phyloP scores from a whole-genome alignment of 2,113 vertebrate genomes.

The Geococcyx californianus region DNA sequence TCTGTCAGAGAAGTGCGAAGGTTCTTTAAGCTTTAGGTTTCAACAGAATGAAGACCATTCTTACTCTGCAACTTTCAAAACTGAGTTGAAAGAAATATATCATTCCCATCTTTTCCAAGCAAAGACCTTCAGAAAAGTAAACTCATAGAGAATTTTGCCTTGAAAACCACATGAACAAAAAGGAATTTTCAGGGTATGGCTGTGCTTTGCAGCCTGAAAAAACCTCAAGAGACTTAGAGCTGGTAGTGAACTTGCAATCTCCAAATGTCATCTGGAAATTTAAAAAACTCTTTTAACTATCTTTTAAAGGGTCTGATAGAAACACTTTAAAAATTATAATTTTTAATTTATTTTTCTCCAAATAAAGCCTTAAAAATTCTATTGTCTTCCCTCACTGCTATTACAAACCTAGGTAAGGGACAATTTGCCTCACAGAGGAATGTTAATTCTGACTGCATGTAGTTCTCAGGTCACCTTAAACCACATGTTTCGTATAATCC shows the following conservation, averaged over 20 bases:
- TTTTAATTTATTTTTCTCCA: not conserved
- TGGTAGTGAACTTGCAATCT: not conserved
- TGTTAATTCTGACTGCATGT: constrained; percentile 25
- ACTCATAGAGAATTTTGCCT: constrained; percentile 33
- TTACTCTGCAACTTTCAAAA: constrained; percentile 19
- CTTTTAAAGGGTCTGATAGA: not conserved
- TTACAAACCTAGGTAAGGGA: constrained; percentile 27
- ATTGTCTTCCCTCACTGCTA: not conserved
- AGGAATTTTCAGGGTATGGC: not conserved
- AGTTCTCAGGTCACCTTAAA: not conserved
- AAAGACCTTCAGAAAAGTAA: constrained; percentile 18
- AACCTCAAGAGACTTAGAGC: not conserved
- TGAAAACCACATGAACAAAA: constrained; percentile 22
- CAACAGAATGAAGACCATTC: not conserved
- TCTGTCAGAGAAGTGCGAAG: not conserved
- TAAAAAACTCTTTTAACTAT: not conserved
- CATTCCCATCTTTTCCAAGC: constrained; percentile 16
- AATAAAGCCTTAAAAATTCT: not conserved
- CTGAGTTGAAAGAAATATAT: constrained; percentile 3
- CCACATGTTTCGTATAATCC: not conserved
- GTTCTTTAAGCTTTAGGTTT: not conserved
- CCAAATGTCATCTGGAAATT: not conserved
- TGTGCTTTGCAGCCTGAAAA: constrained; percentile 20
- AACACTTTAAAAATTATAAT: constrained; percentile 1
- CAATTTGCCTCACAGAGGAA: constrained; percentile 16